Percentiles rank a stretch among this genome's conserved stretches.
These are phyloP conservation scores for Ceuthmochares aereus DNA, from an alignment of 2,113 vertebrate genomes.

Conservation along the genomic window DNA sequence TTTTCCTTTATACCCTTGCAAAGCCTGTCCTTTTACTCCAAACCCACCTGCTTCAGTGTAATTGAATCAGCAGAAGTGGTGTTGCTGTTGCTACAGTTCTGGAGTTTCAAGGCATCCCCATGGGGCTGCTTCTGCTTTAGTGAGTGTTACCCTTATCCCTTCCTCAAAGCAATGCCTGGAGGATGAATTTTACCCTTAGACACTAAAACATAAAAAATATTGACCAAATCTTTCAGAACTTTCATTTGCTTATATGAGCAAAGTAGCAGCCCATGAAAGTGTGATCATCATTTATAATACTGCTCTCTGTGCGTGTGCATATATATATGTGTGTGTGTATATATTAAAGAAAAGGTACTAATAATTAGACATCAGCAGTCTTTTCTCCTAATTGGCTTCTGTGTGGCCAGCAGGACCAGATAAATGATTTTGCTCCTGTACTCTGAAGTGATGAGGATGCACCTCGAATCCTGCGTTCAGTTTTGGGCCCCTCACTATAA, in stretches of 20 bases:
- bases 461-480: too few species aligned
- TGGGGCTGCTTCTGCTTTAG: background rate
- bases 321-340: too few species aligned
- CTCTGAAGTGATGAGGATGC: too few species aligned
- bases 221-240: background rate
- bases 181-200: background rate
- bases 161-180: background rate
- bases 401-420: too few species aligned
- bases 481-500: too few species aligned
- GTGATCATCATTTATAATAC: background rate
- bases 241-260: background rate
- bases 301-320: background rate
- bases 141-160: background rate
- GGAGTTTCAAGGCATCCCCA: background rate
- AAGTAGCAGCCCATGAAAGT: background rate
- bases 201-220: background rate
- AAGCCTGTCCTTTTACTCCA: background rate
- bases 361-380: background rate
- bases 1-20: background rate
- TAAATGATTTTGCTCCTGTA: too few species aligned
- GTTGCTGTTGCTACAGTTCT: background rate
- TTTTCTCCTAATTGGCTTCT: background rate
- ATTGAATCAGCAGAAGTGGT: background rate
- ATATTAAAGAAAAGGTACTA: background rate
- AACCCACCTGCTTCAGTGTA: background rate